phyloP scores from a whole-genome alignment of 2,797 vertebrate genomes.

The Galago senegalensis region DNA sequence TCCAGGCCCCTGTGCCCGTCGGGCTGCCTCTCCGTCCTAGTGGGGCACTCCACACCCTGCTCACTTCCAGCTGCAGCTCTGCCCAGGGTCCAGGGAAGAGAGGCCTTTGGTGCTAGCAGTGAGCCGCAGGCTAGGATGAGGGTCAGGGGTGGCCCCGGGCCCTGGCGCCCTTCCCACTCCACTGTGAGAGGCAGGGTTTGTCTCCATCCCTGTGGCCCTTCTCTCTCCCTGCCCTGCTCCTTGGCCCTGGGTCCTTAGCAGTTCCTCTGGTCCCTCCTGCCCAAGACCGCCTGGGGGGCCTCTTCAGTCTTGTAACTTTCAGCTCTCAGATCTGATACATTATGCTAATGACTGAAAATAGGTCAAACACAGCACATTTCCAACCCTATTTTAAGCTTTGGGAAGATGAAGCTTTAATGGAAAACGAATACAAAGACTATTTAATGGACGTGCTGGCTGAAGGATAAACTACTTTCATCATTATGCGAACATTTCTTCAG shows the following conservation, averaged over 20 bases:
- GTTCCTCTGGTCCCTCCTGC: neutral
- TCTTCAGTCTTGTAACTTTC: neutral
- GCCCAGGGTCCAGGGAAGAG: neutral
- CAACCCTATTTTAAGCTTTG: constrained; percentile 72
- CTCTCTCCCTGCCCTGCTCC: neutral
- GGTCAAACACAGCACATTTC: constrained; percentile 71
- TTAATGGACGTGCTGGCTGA: constrained; percentile 39
- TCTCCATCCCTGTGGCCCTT: neutral
- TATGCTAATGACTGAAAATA: constrained; percentile 63
- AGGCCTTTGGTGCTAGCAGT: neutral
- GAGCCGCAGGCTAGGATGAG: neutral
- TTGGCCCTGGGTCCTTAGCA: accelerated
- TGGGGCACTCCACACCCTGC: neutral
- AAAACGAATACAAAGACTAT: constrained; percentile 50
- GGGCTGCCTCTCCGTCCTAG: no score
- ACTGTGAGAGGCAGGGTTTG: neutral
- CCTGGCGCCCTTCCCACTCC: neutral
- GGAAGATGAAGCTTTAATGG: constrained; percentile 52
- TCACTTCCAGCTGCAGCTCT: neutral
- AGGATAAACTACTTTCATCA: constrained; percentile 29
- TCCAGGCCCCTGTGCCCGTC: no score
- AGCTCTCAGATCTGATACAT: constrained; percentile 19
- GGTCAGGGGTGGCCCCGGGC: neutral
- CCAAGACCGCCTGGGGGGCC: neutral
- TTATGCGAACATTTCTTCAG: constrained; percentile 18